Base-by-base conservation (phyloP, 2,113 vertebrate species). In the Petromus typicus region DNA sequence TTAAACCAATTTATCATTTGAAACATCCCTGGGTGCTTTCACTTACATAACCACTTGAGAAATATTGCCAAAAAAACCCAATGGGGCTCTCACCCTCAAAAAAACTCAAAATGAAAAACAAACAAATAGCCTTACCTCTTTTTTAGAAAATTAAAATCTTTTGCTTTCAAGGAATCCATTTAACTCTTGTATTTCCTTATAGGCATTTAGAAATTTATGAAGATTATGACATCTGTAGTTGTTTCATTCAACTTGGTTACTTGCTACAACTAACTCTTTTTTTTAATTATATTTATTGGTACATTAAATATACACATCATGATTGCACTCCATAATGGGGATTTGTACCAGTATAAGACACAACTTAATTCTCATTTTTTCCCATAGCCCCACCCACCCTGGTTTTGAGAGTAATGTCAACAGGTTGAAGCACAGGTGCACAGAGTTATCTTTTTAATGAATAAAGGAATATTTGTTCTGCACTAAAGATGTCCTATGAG, bases 1-100 rank as follows among this genome's bases (percentile, higher is more conserved):
- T 93, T 98, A 98, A 96, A 96, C 82, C 94, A 98, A 97, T 96
- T 93, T 97, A 96, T 96, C 93, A 94, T 48, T 93, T 83, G 95
- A 97, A 98, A 97, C 56, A 95, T 95, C 93, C 90, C 94, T 86
- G 66, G 76, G 12, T 5, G 97, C 97, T 98, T 97, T 95, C 91
- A 97, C 95, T 95, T 93, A 89, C 84, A 97, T 69, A 95, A 63
- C 97, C 97, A 96, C 96, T 91, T 88, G 92, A 96, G 64, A 97
- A 96, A 71, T 59, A 82, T 81, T 96, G 92, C 96, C 7, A 63
- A 34, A 32, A 51, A 23, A 23, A 34, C 27, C 2, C 57, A 91
- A 10, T 7, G 17, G n/a, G 87, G 85, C 0, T n/a, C 43, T 17
- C 43, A 27, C 25, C 16, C 14, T 3, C 3, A 80, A 71, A 25